These are phyloP conservation scores for Strix uralensis DNA, from an alignment of 2,113 vertebrate genomes.

Conservation along the genomic window DNA sequence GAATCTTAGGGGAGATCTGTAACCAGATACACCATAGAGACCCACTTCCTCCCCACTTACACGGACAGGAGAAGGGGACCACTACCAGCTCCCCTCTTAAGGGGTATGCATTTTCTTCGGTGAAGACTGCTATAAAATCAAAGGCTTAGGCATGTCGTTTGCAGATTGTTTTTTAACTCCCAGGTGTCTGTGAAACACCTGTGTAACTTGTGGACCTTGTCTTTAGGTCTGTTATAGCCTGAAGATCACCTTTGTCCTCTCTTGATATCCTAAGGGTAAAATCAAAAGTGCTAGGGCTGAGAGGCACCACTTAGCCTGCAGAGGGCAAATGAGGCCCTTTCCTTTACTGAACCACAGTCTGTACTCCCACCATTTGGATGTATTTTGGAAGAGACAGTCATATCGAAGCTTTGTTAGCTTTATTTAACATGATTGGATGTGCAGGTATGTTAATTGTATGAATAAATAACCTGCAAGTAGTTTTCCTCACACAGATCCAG, in stretches of 20 bases:
- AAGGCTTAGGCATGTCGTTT: background rate
- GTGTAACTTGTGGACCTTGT: background rate
- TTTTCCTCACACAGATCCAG: background rate
- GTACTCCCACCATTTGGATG: background rate
- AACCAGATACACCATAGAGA: background rate
- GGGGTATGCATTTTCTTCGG: background rate
- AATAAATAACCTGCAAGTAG: background rate
- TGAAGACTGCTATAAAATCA: background rate
- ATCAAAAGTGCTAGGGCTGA: background rate
- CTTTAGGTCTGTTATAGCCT: background rate
- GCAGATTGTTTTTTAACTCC: background rate
- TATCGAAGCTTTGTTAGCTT: background rate
- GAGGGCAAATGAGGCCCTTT: fast-evolving
- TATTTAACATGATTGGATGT: background rate
- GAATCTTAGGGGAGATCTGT: background rate
- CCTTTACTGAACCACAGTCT: background rate
- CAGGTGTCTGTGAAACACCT: background rate
- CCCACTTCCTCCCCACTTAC: background rate
- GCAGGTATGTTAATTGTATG: background rate
- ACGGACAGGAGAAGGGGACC: background rate
- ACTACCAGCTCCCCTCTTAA: background rate
- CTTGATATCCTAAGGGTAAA: background rate
- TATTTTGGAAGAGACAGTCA: background rate
- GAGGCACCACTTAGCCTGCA: background rate
- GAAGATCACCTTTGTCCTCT: background rate